These are phyloP conservation scores for Euwallacea fornicatus DNA, from an alignment of 1,140 invertebrate genomes.

Conservation along the genomic window DNA sequence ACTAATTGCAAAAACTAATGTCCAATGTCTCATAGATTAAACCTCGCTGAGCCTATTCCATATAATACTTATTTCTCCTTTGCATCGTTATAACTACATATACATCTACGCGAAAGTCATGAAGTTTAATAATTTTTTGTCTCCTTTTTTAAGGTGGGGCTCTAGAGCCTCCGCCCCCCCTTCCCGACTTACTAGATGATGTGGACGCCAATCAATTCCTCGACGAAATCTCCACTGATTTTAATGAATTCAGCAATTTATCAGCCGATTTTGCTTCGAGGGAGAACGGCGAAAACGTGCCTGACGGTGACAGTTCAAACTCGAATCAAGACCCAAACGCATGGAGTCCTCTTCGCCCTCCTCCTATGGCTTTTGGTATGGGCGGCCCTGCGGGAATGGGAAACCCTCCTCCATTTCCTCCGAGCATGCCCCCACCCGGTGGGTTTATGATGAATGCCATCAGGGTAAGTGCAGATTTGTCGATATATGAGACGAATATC, in stretches of 20 bases:
- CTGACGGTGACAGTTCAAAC: not conserved
- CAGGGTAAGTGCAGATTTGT: not conserved
- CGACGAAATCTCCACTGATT: constrained; percentile 36
- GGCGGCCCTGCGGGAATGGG: constrained; percentile 2
- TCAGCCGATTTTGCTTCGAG: not conserved
- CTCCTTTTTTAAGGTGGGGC: no score
- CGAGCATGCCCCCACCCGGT: constrained; percentile 11
- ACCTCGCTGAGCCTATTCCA: not conserved
- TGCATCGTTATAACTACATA: no score
- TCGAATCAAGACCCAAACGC: constrained; percentile 2
- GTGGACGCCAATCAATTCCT: constrained; percentile 40
- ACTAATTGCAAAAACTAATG: no score
- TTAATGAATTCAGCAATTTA: constrained; percentile 35
- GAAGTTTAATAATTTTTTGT: no score
- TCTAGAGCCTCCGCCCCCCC: constrained; percentile 49
- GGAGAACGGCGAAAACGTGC: not conserved
- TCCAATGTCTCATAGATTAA: no score
- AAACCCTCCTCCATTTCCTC: constrained; percentile 4
- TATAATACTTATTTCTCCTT: not conserved
- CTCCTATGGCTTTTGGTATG: constrained; percentile 23
- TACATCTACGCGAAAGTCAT: no score
- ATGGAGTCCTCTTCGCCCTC: constrained; percentile 13
- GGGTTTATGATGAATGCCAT: constrained; percentile 12
- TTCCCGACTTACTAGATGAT: constrained; percentile 47
- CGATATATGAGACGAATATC: no score